Evolutionary conservation across 2,888 invertebrate species (phyloP), one percentile per base, ranked within the genome.

Genomic region (Zaprionus lineosus): DNA sequence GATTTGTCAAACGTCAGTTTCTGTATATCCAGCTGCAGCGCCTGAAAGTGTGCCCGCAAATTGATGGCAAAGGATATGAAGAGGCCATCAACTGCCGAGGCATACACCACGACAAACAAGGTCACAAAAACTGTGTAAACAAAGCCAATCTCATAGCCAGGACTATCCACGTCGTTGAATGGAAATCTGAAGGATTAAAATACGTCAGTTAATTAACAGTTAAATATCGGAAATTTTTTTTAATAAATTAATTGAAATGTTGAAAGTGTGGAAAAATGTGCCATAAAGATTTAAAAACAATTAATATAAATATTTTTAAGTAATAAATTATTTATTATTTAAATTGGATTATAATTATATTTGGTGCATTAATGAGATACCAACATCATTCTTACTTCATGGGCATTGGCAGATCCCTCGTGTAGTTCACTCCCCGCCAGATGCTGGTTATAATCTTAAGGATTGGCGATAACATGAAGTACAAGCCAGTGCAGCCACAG

Each of bases 61-160:
- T 88, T 84, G 5, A 87, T 74, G 15, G 89, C 82, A 51, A 89
- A 88, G 0, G 86, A 79, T 36, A 89, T 70, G 29, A 89, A 89
- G 0, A 88, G 53, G 0, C 89, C 88, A 50, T 89, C 89, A 1
- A 85, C 74, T 1, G 89, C 88, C 0, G 77, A 64, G 6, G 85
- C 87, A 48, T 88, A 85, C 36, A 76, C 55, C 1, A 88, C 74
- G 2, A 88, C 89, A 2, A 52, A 37, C 0, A 76, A 3, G 1
- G 87, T 87, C 1, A 75, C 74, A 6, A 82, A 50, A 0, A 71
- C 58, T 0, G 84, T 87, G 14, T 89, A 89, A 2, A 84, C 3
- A 40, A 75, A 88, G 7, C 71, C 67, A 14, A 72, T 37, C 19
- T 85, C 81, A 24, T 89, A 89, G 41, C 86, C 88, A 0, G 88